These are phyloP conservation scores for Reticulitermes speratus DNA, from an alignment of 1,140 invertebrate species.

Conservation along the genomic window DNA sequence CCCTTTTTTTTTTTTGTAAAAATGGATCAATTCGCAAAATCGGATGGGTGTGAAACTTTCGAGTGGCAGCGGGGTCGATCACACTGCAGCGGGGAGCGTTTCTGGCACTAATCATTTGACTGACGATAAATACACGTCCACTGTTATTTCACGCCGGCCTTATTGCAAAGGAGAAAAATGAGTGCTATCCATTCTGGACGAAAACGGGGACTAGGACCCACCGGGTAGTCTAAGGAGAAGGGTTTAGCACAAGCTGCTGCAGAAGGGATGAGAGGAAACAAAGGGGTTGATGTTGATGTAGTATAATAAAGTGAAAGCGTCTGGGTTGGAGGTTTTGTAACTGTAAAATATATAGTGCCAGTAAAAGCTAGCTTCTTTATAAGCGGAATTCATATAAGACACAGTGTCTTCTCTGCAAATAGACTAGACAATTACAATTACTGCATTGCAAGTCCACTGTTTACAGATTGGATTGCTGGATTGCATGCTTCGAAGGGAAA, in stretches of 20 bases:
- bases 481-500: no score
- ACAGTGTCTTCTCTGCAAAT: no score
- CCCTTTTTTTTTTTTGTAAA: not conserved
- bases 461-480: no score
- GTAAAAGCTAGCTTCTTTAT: no score
- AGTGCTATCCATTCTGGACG: not conserved
- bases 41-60: conserved; percentile 6
- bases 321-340: no score
- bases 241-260: not conserved
- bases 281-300: not conserved
- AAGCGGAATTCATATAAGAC: no score
- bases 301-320: not conserved
- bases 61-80: not conserved
- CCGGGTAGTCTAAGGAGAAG: not conserved
- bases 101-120: conserved; percentile 15
- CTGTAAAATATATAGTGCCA: no score
- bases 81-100: not conserved
- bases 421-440: no score
- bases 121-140: conserved; percentile 4
- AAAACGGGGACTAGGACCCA: not conserved
- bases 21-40: conserved; percentile 6
- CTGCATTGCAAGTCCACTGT: no score
- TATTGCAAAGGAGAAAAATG: not conserved
- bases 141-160: not conserved
- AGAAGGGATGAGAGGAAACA: not conserved